Evolutionary conservation across 1,140 invertebrate species (phyloP).

Genomic region (Papilio helenus): DNA sequence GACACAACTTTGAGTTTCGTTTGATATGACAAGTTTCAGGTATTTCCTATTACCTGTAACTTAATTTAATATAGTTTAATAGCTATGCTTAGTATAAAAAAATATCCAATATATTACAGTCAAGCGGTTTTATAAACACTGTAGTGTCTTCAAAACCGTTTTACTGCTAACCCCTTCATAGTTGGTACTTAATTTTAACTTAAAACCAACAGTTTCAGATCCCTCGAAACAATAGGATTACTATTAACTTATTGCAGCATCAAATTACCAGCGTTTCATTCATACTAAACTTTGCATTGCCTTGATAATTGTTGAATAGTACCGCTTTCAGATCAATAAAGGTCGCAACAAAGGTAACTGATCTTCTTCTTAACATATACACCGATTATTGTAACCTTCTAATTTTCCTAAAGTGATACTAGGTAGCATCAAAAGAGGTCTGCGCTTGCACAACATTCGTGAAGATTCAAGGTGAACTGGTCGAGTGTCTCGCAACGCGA

Average conservation of each 20-base stretch:
- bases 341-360: background rate
- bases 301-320: background rate
- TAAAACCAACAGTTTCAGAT: background rate
- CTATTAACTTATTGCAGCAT: background rate
- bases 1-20: too few relatives aligned
- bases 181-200: background rate
- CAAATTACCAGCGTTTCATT: constrained; percentile 22
- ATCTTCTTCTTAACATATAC: background rate
- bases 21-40: too few relatives aligned
- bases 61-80: too few relatives aligned
- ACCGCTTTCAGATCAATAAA: background rate
- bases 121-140: too few relatives aligned
- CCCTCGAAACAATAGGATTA: background rate
- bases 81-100: too few relatives aligned
- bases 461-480: constrained; percentile 75
- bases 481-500: constrained; percentile 54
- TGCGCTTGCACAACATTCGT: constrained; percentile 66
- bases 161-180: too few relatives aligned
- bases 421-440: constrained; percentile 53
- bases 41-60: too few relatives aligned
- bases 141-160: too few relatives aligned
- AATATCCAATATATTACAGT: too few relatives aligned
- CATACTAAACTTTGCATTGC: constrained; percentile 1
- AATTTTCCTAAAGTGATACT: constrained; percentile 53
- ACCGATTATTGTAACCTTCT: constrained; percentile 42